Percentiles rank a stretch among this genome's conserved stretches.
phyloP scores from a whole-genome alignment of 2,888 invertebrate genomes.

The Watsonalla binaria region DNA sequence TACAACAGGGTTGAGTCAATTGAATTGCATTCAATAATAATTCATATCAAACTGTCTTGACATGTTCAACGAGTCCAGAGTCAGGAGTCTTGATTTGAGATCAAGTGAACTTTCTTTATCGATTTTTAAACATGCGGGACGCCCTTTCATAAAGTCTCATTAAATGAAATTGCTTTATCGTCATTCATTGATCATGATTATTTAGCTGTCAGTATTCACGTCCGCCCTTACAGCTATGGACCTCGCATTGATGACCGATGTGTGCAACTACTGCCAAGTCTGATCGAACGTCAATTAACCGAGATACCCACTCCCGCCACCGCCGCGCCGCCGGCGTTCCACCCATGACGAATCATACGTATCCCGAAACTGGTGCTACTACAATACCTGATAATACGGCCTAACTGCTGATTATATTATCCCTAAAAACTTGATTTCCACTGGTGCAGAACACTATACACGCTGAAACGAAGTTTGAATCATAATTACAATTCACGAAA shows the following conservation, averaged over 20 bases:
- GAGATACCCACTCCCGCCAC: slow-evolving; percentile 28
- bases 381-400: slow-evolving; percentile 20
- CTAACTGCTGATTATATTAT: neutral
- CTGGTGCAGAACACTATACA: neutral
- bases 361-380: slow-evolving; percentile 42
- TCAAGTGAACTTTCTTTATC: slow-evolving; percentile 39
- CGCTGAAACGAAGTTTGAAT: no score
- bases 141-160: slow-evolving; percentile 52
- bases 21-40: slow-evolving; percentile 42
- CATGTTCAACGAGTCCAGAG: slow-evolving; percentile 42
- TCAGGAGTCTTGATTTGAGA: slow-evolving; percentile 30
- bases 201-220: slow-evolving; percentile 51
- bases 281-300: slow-evolving; percentile 53
- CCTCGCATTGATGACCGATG: slow-evolving; percentile 21
- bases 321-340: slow-evolving; percentile 24
- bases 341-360: slow-evolving; percentile 47
- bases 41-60: slow-evolving; percentile 40
- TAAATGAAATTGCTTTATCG: slow-evolving; percentile 52
- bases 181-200: slow-evolving; percentile 51
- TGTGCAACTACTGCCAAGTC: slow-evolving; percentile 25
- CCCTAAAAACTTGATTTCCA: neutral
- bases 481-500: no score
- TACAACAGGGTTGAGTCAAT: slow-evolving; percentile 39
- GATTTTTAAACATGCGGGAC: slow-evolving; percentile 50
- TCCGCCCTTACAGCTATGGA: slow-evolving; percentile 14